Percentiles rank a stretch among this genome's conserved stretches.
Conservation (phyloP, 2,888 invertebrate species). For the Nycteola revayana region DNA sequence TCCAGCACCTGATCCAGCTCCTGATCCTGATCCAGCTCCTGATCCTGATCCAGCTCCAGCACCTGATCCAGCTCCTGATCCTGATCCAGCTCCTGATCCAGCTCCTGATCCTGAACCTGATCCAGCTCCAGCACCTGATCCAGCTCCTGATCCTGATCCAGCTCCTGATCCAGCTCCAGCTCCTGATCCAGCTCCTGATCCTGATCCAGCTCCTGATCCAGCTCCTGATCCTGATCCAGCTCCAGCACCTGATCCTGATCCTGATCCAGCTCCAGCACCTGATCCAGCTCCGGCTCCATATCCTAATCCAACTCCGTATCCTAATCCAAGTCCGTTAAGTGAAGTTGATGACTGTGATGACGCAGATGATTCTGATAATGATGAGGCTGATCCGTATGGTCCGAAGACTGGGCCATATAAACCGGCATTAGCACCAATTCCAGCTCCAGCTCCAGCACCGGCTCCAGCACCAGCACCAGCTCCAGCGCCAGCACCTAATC, state of each 20-base stretch:
- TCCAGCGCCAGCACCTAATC: conserved; percentile 5
- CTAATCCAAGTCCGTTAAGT: too few relatives aligned
- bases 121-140: not conserved
- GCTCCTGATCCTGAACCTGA: not conserved
- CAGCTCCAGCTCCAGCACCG: conserved; percentile 1
- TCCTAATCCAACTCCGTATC: too few relatives aligned
- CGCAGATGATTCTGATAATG: too few relatives aligned
- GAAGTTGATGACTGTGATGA: too few relatives aligned
- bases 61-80: not conserved
- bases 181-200: not conserved
- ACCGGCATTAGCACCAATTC: too few relatives aligned
- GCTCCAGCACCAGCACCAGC: conserved; percentile 7
- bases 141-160: not conserved
- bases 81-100: not conserved
- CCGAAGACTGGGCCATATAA: too few relatives aligned
- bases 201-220: not conserved
- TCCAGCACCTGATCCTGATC: not conserved
- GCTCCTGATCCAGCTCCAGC: not conserved
- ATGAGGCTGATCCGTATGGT: too few relatives aligned
- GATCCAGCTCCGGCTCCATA: too few relatives aligned
- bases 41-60: not conserved
- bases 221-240: not conserved
- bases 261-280: too few relatives aligned
- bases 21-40: not conserved
- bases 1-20: not conserved